phyloP scores from a whole-genome alignment of 2,797 vertebrate genomes.

The Pantherophis vulpinus region DNA sequence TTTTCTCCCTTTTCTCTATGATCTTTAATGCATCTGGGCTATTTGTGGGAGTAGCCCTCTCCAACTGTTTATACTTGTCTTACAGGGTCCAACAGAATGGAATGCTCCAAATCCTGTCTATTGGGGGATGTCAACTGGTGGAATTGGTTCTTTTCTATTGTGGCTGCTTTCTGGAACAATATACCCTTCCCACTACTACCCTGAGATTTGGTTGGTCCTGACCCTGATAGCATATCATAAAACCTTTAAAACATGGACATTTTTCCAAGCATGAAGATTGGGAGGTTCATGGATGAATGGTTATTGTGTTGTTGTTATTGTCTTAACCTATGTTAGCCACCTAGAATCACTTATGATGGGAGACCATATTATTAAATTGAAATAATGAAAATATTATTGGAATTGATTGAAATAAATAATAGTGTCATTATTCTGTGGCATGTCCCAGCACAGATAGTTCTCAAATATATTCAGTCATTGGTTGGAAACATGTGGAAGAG shows the following conservation, averaged over 20 bases:
- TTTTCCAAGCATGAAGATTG: background rate
- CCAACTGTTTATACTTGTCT: background rate
- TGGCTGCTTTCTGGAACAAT: background rate
- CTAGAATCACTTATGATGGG: background rate
- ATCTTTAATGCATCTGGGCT: background rate
- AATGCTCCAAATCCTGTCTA: background rate
- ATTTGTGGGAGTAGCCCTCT: background rate
- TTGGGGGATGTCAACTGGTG: background rate
- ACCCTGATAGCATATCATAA: background rate
- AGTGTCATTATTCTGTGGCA: background rate
- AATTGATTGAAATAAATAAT: background rate
- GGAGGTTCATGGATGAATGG: background rate
- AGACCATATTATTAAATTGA: background rate
- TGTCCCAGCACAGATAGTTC: background rate
- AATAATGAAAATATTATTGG: background rate
- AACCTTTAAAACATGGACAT: background rate
- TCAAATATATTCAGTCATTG: background rate
- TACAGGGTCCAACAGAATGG: background rate
- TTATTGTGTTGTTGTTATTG: background rate
- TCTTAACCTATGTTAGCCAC: background rate
- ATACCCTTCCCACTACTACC: background rate
- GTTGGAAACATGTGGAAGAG: too few species aligned
- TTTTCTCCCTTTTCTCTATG: background rate
- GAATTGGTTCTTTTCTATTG: background rate
- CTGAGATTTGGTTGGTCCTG: background rate